Evolutionary conservation across 1,140 invertebrate species (phyloP).

Genomic region (Lepidotrigona ventralis): DNA sequence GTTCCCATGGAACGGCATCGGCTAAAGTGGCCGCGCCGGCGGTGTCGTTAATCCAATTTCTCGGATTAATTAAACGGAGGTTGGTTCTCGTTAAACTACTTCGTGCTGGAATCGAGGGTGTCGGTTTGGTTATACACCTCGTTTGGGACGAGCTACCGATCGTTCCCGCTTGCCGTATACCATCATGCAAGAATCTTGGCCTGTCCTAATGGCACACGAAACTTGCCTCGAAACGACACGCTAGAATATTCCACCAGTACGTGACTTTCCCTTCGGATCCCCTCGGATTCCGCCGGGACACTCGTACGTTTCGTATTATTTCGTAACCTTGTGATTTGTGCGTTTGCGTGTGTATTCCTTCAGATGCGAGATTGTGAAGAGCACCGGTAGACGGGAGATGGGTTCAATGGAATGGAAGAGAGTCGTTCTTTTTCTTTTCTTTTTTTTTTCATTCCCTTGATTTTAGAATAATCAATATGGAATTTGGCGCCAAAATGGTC

Average conservation of each 20-base stretch:
- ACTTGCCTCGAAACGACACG: neutral
- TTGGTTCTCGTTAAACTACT: slow-evolving; percentile 49
- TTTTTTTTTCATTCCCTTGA: too few species aligned
- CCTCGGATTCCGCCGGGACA: too few species aligned
- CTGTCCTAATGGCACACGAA: neutral
- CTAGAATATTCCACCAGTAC: neutral
- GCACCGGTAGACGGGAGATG: too few species aligned
- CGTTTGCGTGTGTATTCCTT: too few species aligned
- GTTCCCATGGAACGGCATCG: slow-evolving; percentile 5
- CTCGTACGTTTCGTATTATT: too few species aligned
- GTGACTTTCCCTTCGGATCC: neutral
- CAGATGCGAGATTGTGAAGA: too few species aligned
- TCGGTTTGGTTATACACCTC: slow-evolving; percentile 47
- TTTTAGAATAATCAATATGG: too few species aligned
- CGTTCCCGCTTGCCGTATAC: neutral
- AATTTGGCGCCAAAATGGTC: too few species aligned
- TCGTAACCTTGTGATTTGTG: too few species aligned
- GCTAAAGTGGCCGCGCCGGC: slow-evolving; percentile 33
- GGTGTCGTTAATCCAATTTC: slow-evolving; percentile 52
- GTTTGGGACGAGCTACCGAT: slow-evolving; percentile 31
- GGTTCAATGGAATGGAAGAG: too few species aligned
- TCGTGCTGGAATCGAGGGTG: slow-evolving; percentile 36
- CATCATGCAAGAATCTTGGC: neutral
- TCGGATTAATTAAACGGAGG: slow-evolving; percentile 50
- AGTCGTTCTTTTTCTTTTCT: too few species aligned